phyloP scores from a whole-genome alignment of 2,888 invertebrate species.

The Ischnus inquisitorius region DNA sequence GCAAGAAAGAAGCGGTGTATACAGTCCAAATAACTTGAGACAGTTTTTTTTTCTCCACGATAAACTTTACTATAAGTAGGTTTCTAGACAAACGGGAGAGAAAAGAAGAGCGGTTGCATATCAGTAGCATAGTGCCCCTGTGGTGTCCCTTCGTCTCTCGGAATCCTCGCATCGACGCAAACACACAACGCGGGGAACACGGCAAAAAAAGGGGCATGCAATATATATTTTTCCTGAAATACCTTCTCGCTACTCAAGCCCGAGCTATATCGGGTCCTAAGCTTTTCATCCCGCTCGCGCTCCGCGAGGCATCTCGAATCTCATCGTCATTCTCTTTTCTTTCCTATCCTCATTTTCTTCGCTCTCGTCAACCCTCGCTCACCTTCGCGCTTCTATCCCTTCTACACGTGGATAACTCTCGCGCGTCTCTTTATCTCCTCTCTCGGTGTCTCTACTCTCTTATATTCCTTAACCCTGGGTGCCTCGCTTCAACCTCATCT shows the following conservation, averaged over 20 bases:
- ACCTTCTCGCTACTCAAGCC: conserved; percentile 59
- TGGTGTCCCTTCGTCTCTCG: conserved; percentile 35
- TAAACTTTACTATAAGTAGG: conserved; percentile 60
- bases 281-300: conserved; percentile 52
- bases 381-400: conserved; percentile 65
- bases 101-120: conserved; percentile 12
- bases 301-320: conserved; percentile 56
- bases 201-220: conserved; percentile 21
- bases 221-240: conserved; percentile 59
- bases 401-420: conserved; percentile 66
- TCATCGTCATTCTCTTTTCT: conserved; percentile 61
- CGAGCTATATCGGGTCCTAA: conserved; percentile 47
- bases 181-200: background rate
- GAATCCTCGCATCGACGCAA: conserved; percentile 44
- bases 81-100: conserved; percentile 51
- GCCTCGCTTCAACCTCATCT: conserved; percentile 30
- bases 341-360: conserved; percentile 14
- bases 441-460: conserved; percentile 38
- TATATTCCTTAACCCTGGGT: conserved; percentile 40
- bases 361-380: conserved; percentile 11
- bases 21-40: conserved; percentile 25
- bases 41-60: conserved; percentile 41
- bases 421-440: conserved; percentile 65
- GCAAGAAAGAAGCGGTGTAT: background rate
- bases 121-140: conserved; percentile 15